Evolutionary conservation across 2,888 invertebrate species (phyloP).

Genomic region (Ernsta delagoae): DNA sequence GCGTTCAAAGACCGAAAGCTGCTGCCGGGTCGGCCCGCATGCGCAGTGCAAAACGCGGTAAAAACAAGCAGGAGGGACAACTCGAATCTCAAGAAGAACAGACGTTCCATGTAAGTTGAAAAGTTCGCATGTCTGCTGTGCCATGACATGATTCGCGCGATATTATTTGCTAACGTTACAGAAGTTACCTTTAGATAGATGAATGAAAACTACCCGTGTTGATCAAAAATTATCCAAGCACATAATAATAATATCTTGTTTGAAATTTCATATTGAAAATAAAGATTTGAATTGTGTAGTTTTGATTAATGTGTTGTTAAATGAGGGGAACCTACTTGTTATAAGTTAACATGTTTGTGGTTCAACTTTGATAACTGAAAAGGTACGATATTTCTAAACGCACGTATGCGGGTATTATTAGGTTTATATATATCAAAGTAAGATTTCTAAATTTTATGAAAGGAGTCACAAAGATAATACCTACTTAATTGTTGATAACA

Average conservation of each 20-base stretch:
- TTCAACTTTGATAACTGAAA: not conserved
- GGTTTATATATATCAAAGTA: not conserved
- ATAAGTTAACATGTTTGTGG: not conserved
- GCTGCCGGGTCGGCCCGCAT: constrained; percentile 60
- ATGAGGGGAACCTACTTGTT: not conserved
- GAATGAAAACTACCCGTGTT: too few species aligned
- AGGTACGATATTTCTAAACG: not conserved
- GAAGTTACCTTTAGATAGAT: too few species aligned
- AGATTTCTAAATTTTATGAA: constrained; percentile 11
- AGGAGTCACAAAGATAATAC: not conserved
- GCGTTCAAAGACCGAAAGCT: constrained; percentile 70
- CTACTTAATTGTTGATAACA: constrained; percentile 6
- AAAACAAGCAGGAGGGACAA: constrained; percentile 51
- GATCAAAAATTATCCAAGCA: too few species aligned
- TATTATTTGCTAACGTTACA: not conserved
- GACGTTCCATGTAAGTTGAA: constrained; percentile 71
- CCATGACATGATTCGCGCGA: not conserved
- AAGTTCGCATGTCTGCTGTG: constrained; percentile 44
- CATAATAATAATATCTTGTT: too few species aligned
- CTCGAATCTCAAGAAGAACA: constrained; percentile 47
- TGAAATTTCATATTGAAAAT: too few species aligned
- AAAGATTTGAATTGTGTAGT: not conserved
- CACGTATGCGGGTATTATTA: not conserved
- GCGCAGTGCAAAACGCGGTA: constrained; percentile 69
- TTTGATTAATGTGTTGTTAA: not conserved